Base-by-base conservation (phyloP, 2,888 invertebrate genomes). In the Chesias legatella region DNA sequence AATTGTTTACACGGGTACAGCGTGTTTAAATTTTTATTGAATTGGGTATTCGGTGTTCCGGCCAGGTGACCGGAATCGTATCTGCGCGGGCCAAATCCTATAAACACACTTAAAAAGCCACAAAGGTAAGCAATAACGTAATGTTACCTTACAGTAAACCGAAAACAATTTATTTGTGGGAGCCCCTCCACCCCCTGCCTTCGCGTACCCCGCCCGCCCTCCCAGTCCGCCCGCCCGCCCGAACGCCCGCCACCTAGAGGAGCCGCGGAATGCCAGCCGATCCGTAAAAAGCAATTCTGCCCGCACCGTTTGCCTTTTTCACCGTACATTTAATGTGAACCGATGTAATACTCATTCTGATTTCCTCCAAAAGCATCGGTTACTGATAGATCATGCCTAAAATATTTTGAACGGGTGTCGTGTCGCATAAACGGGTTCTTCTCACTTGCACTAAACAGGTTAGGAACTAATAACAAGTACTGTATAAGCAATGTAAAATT, bases 211-310 rank as follows among this genome's bases (percentile, higher is more conserved):
- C 55, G 50, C 48, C 25, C 51, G 47, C 54, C 55, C 56, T 42
- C 33, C 47, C 53, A n/a, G n/a, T n/a, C n/a, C n/a, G n/a, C n/a
- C n/a, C n/a, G n/a, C n/a, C n/a, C n/a, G n/a, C n/a, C n/a, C n/a
- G n/a, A n/a, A n/a, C n/a, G n/a, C n/a, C n/a, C 61, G 22, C 9
- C 26, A 25, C 25, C 62, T 56, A 55, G 51, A 74, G 67, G 59
- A 70, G 65, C 69, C 68, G 67, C 64, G 79, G 73, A 72, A 76
- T 75, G 80, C 62, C 76, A 79, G 75, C 61, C 75, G 81, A 83
- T 80, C 80, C 83, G 81, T 82, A 79, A 84, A 83, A 81, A 79
- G 79, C 80, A 79, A 83, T 84, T 82, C 79, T 77, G 77, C 74
- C 66, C 80, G 77, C 74, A 53, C 73, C 77, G 79, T 83, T 83